These are phyloP conservation scores for Eulithis testata DNA, from an alignment of 2,888 invertebrate species.

Conservation along the genomic window DNA sequence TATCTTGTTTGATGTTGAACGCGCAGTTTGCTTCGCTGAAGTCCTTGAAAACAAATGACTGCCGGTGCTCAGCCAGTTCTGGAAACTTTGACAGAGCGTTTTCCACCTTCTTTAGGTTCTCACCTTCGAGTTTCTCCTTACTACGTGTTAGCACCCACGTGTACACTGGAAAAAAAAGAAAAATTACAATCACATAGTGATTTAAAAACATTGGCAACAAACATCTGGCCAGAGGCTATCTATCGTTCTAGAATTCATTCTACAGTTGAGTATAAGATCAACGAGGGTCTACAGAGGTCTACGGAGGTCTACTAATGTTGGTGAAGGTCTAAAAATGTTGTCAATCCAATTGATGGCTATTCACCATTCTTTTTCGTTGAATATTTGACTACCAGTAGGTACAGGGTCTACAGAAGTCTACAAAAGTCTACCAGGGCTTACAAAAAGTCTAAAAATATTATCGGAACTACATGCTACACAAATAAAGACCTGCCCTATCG, in stretches of 20 bases:
- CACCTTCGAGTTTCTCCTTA: constrained; percentile 66
- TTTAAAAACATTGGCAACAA: too few relatives aligned
- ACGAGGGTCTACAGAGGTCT: constrained; percentile 1
- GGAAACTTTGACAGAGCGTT: constrained; percentile 66
- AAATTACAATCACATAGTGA: too few relatives aligned
- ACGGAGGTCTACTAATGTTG: background rate
- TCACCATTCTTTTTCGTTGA: too few relatives aligned
- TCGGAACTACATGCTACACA: too few relatives aligned
- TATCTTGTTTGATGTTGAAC: constrained; percentile 60
- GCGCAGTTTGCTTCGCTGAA: constrained; percentile 65
- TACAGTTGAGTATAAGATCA: background rate
- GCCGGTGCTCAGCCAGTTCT: constrained; percentile 65
- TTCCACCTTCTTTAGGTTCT: constrained; percentile 64
- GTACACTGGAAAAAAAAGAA: constrained; percentile 61
- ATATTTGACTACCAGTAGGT: background rate
- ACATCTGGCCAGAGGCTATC: too few relatives aligned
- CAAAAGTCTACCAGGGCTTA: too few relatives aligned
- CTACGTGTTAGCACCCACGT: constrained; percentile 70
- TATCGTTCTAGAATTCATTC: too few relatives aligned
- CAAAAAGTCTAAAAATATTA: too few relatives aligned
- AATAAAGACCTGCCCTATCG: too few relatives aligned
- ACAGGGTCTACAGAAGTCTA: background rate
- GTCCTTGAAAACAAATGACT: constrained; percentile 69
- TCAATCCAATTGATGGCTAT: background rate
- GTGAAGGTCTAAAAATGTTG: background rate